These are phyloP conservation scores for Brachyrhaphis roseni DNA, from an alignment of 2,797 vertebrate genomes.

Conservation along the genomic window DNA sequence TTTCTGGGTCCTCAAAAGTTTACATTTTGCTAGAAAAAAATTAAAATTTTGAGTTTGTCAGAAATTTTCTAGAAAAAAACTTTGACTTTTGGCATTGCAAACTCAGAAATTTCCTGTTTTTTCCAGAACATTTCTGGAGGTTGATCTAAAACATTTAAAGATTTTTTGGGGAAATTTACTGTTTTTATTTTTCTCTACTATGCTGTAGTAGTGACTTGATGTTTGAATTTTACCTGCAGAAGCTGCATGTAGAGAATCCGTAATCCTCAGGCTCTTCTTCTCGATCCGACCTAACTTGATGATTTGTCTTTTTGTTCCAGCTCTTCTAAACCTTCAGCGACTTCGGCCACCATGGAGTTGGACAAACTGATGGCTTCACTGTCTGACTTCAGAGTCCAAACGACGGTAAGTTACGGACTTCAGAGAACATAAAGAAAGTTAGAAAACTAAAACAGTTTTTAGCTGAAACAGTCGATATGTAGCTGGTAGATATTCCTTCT, in stretches of 20 bases:
- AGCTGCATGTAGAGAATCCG: background rate
- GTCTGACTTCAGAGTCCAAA: slow-evolving; percentile 93
- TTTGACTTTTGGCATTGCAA: too few species aligned
- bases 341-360: slow-evolving; percentile 90
- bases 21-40: too few species aligned
- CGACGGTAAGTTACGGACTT: slow-evolving; percentile 79
- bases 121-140: too few species aligned
- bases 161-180: too few species aligned
- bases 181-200: too few species aligned
- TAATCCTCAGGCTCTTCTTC: background rate
- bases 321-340: slow-evolving; percentile 84
- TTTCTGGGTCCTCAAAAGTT: too few species aligned
- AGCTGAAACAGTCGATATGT: background rate
- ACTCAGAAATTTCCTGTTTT: too few species aligned
- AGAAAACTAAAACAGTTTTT: background rate
- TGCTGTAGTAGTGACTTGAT: too few species aligned
- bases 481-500: background rate
- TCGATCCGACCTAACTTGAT: background rate
- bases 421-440: background rate
- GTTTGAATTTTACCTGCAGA: background rate
- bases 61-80: too few species aligned
- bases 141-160: too few species aligned
- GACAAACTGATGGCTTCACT: slow-evolving; percentile 94
- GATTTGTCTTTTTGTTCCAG: slow-evolving; percentile 49
- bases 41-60: too few species aligned